Base-by-base conservation (phyloP, 2,797 vertebrate genomes). In the Eleutherodactylus coqui region DNA sequence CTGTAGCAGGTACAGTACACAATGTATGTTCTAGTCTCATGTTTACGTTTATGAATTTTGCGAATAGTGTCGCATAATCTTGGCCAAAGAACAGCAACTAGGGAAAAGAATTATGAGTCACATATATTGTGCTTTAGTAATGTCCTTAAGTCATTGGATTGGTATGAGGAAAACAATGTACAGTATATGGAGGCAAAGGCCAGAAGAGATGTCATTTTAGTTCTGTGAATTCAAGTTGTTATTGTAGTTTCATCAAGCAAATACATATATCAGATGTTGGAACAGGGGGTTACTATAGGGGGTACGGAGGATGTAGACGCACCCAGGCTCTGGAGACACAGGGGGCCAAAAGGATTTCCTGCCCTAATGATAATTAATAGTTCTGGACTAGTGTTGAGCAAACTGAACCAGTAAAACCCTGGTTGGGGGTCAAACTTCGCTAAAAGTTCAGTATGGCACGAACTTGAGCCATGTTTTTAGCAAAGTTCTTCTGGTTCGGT, bases 1-100 rank as follows among this genome's bases (percentile, higher is more conserved):
- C 83, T 83, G 80, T 24, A 53, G 21, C 53, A 72, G 51, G n/a
- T n/a, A 47, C 72, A 64, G 86, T 62, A 87, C 81, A 84, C 10
- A 32, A 13, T 83, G 86, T 83, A 64, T 72, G 41, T 73, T 79
- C 75, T 41, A 5, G 41, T 14, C 11, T 47, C 47, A 7, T 87
- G 62, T n/a, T 69, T 73, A 81, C 38, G 36, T 77, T 43, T 77
- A 78, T 58, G 60, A 78, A 83, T 62, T 43, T 60, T 41, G 41
- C 17, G 69, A 55, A 67, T 76, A 62, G 29, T 36, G 11, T 79
- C 21, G 49, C 55, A 29, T 72, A 43, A 38, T 16, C 3, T 29
- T 29, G 14, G 6, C 60, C 43, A 84, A 77, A 72, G 45, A 49
- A 55, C 60, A 73, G 38, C 32, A 32, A 29, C 14, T 21, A 60